Conservation (phyloP, 2,797 vertebrate genomes). For the Amniataba percoides region DNA sequence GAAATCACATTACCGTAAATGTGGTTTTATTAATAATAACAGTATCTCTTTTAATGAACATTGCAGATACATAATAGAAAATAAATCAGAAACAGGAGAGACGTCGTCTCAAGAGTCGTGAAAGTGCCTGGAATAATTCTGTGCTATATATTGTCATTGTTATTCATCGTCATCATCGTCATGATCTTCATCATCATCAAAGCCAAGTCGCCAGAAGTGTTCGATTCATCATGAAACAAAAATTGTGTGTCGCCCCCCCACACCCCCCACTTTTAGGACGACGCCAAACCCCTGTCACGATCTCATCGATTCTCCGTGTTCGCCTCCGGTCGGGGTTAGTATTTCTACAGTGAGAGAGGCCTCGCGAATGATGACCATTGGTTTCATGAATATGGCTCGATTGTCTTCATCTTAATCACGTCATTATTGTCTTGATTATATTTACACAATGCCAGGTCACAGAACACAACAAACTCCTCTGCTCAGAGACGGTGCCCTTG, state of each 20-base stretch:
- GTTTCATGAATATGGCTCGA: slow-evolving; percentile 81
- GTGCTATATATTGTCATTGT: slow-evolving; percentile 85
- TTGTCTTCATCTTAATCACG: slow-evolving; percentile 82
- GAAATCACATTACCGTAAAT: slow-evolving; percentile 71
- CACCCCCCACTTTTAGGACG: slow-evolving; percentile 34
- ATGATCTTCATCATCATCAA: slow-evolving; percentile 49
- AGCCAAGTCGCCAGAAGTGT: slow-evolving; percentile 69
- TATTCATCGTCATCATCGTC: slow-evolving; percentile 57
- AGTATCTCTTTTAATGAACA: slow-evolving; percentile 88
- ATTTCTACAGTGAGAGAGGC: slow-evolving; percentile 49
- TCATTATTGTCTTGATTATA: slow-evolving; percentile 75
- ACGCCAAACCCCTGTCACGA: slow-evolving; percentile 20
- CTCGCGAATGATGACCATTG: slow-evolving; percentile 48
- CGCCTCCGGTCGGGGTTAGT: slow-evolving; percentile 33
- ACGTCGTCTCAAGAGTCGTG: slow-evolving; percentile 90
- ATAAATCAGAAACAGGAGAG: slow-evolving; percentile 83
- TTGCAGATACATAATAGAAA: slow-evolving; percentile 88
- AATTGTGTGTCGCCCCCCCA: slow-evolving; percentile 39
- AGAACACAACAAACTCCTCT: slow-evolving; percentile 53
- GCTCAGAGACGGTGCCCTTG: slow-evolving; percentile 16
- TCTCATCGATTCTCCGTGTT: not conserved
- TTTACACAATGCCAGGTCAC: slow-evolving; percentile 79
- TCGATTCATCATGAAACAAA: slow-evolving; percentile 64
- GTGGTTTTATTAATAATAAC: slow-evolving; percentile 88
- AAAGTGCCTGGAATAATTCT: slow-evolving; percentile 92